Conservation (phyloP, 2,888 invertebrate species). For the Choristoneura rosaceana region DNA sequence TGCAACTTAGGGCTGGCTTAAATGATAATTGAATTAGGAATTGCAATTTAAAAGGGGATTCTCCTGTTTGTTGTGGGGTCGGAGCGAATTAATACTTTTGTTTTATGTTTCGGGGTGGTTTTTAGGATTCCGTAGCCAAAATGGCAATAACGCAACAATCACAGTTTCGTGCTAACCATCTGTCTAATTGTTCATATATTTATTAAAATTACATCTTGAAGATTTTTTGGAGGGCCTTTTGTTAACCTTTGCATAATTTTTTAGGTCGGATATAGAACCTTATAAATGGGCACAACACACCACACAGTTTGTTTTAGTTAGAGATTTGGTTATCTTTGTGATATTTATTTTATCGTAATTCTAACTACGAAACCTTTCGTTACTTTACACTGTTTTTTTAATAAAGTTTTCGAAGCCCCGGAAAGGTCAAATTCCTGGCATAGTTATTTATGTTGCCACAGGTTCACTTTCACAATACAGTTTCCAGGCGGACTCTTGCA, state of each 20-base stretch:
- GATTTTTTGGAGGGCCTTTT: no score
- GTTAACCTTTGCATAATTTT: no score
- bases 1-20: constrained; percentile 5
- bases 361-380: no score
- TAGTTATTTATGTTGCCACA: not conserved
- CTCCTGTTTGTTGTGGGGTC: not conserved
- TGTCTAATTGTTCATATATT: no score
- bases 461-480: not conserved
- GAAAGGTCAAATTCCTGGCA: not conserved
- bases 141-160: not conserved
- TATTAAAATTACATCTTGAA: no score
- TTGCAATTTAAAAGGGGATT: constrained; percentile 6
- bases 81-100: not conserved
- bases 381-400: no score
- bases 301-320: no score
- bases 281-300: no score
- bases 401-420: no score
- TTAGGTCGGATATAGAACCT: no score
- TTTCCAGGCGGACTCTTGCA: not conserved
- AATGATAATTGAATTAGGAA: constrained; percentile 17
- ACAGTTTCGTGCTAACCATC: not conserved
- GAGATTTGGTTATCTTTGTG: no score
- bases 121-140: not conserved
- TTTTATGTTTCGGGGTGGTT: not conserved
- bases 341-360: no score